phyloP scores from a whole-genome alignment of 2,113 vertebrate genomes.

The Felis catus region F.catus_Fca126_mat1.0 CM031419.1:144788501-144789000 shows the following conservation, averaged over 20 bases:
- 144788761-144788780: background rate
- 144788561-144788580: background rate
- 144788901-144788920: background rate
- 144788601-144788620: background rate
- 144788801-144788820: background rate
- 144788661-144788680: background rate
- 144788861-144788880: background rate
- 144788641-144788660: background rate
- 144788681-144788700: background rate
- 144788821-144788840: background rate
- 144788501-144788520: background rate
- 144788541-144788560: background rate
- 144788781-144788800: background rate
- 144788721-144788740: background rate
- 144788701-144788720: background rate
- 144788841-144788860: background rate
- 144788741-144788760: background rate
- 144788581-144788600: background rate
- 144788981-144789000: background rate
- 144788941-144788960: background rate
- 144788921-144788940: background rate
- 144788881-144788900: background rate
- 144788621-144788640: background rate
- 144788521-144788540: background rate
- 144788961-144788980: background rate